phyloP scores from a whole-genome alignment of 2,888 invertebrate genomes.

The Baronia brevicornis region DNA sequence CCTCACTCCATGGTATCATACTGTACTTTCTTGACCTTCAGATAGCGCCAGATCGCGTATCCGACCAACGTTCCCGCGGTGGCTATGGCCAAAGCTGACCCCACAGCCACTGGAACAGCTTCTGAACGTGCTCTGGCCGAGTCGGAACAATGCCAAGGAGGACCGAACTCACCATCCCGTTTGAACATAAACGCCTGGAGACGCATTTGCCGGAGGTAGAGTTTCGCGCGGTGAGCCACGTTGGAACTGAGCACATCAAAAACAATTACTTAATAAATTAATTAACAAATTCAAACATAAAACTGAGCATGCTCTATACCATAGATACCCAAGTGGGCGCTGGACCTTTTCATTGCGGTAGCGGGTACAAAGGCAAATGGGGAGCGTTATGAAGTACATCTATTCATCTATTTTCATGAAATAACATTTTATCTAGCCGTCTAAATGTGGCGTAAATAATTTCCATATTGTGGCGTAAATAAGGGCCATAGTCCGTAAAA shows the following conservation, averaged over 20 bases:
- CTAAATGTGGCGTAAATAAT: no score
- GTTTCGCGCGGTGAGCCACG: constrained; percentile 73
- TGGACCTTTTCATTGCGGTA: no score
- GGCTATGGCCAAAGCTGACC: constrained; percentile 86
- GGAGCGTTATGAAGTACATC: no score
- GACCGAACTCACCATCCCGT: constrained; percentile 81
- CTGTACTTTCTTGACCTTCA: constrained; percentile 92
- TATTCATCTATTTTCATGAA: no score
- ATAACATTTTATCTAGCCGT: no score
- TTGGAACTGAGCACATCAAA: no score
- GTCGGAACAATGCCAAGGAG: constrained; percentile 79
- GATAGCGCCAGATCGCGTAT: constrained; percentile 89
- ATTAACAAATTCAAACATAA: neutral
- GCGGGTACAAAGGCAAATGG: no score
- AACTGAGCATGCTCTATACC: no score
- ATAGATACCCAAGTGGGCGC: no score
- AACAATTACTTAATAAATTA: constrained; percentile 13
- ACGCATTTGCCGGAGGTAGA: constrained; percentile 81
- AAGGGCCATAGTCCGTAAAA: no score
- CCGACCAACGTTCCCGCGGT: constrained; percentile 88
- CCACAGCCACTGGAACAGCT: constrained; percentile 86
- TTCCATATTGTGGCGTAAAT: no score
- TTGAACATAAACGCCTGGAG: constrained; percentile 94
- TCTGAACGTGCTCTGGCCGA: constrained; percentile 79
- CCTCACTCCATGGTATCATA: constrained; percentile 91